phyloP scores from a whole-genome alignment of 1,140 invertebrate genomes.

The Caenorhabditis remanei region DNA sequence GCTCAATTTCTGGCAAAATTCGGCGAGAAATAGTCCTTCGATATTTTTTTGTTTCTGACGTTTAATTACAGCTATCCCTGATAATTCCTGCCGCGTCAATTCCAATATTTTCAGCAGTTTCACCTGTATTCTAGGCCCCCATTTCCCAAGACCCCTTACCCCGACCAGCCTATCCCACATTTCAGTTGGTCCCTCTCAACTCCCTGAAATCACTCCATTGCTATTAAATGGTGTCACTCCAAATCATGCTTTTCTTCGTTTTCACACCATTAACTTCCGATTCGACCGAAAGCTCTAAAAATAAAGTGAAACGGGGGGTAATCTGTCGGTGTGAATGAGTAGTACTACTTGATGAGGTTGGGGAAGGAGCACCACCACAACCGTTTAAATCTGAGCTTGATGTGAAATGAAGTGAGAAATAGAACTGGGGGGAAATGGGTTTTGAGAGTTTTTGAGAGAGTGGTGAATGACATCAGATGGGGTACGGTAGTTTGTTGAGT shows the following conservation, averaged over 20 bases:
- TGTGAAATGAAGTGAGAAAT: not conserved
- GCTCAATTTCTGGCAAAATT: too few relatives aligned
- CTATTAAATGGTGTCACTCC: not conserved
- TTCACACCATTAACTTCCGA: constrained; percentile 20
- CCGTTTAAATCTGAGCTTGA: not conserved
- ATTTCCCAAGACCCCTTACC: too few relatives aligned
- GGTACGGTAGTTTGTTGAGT: not conserved
- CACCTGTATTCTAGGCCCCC: too few relatives aligned
- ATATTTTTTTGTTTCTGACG: too few relatives aligned
- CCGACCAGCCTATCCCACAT: not conserved
- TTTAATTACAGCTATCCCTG: too few relatives aligned
- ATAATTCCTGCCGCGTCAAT: too few relatives aligned
- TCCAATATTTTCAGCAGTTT: too few relatives aligned
- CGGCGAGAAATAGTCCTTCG: too few relatives aligned
- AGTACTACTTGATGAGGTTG: not conserved
- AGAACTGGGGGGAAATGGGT: too few relatives aligned
- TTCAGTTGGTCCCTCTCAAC: not conserved
- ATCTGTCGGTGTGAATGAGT: constrained; percentile 28
- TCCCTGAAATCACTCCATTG: not conserved
- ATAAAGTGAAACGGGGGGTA: not conserved
- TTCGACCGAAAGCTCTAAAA: not conserved
- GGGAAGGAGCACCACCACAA: not conserved
- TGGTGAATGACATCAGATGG: too few relatives aligned
- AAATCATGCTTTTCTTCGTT: not conserved
- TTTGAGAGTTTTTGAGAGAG: too few relatives aligned